phyloP scores from a whole-genome alignment of 2,797 vertebrate genomes.

The Chelonia mydas region DNA sequence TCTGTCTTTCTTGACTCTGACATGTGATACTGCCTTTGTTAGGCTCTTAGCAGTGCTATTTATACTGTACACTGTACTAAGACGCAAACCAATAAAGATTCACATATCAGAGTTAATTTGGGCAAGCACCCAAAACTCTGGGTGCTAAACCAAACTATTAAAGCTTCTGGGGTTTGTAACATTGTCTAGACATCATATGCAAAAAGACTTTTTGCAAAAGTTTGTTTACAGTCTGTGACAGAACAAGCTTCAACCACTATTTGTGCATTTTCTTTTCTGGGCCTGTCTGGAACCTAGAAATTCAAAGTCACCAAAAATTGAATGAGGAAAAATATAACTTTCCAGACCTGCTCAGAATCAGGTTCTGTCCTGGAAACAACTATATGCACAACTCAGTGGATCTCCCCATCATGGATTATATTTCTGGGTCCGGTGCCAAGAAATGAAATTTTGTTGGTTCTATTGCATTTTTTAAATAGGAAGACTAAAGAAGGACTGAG shows the following conservation, averaged over 20 bases:
- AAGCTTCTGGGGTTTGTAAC: conserved; percentile 67
- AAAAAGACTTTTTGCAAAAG: conserved; percentile 68
- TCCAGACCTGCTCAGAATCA: conserved; percentile 1
- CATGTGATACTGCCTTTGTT: conserved; percentile 62
- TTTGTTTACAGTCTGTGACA: conserved; percentile 68
- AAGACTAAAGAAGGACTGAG: conserved; percentile 29
- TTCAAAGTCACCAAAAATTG: conserved; percentile 13
- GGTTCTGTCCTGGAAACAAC: conserved; percentile 10
- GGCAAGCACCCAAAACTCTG: conserved; percentile 75
- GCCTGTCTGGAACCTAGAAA: conserved; percentile 38
- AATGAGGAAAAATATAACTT: not conserved
- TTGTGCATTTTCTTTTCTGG: conserved; percentile 65
- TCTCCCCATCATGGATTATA: not conserved
- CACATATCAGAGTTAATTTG: conserved; percentile 71
- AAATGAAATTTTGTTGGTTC: conserved; percentile 49
- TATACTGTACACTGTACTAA: conserved; percentile 59
- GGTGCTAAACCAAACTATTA: conserved; percentile 53
- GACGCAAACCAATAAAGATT: conserved; percentile 67
- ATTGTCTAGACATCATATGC: conserved; percentile 72
- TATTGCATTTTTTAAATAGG: not conserved
- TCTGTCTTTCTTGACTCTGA: conserved; percentile 34
- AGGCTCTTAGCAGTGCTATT: conserved; percentile 64
- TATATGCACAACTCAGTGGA: not conserved
- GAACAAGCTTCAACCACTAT: conserved; percentile 51
- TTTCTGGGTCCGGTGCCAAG: not conserved